phyloP scores from a whole-genome alignment of 2,113 vertebrate genomes.

The Poicephalus meyeri region DNA sequence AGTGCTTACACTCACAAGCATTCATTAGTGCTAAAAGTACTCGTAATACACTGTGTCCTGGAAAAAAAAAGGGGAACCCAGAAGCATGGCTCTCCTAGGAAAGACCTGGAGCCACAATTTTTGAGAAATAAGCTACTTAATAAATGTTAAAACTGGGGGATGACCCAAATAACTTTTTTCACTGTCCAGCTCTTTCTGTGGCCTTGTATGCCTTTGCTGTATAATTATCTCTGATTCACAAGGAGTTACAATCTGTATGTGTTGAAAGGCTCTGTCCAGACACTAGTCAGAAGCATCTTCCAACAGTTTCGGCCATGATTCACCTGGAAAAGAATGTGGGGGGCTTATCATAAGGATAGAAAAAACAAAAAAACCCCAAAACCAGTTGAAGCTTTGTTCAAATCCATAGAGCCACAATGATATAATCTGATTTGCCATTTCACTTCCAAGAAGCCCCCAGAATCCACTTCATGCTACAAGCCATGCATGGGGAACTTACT shows the following conservation, averaged over 20 bases:
- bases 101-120: not conserved
- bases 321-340: fast-evolving
- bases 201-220: not conserved
- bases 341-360: not conserved
- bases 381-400: not conserved
- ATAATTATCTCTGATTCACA: not conserved
- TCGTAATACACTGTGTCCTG: not conserved
- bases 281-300: not conserved
- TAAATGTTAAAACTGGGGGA: not conserved
- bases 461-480: not conserved
- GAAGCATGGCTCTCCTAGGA: not conserved
- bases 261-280: not conserved
- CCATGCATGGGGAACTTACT: not conserved
- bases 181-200: not conserved
- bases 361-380: not conserved
- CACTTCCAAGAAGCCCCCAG: not conserved
- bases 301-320: not conserved
- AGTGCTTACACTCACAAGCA: not conserved
- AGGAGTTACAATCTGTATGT: not conserved
- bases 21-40: not conserved
- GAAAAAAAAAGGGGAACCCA: not conserved
- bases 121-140: not conserved
- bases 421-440: not conserved
- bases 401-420: not conserved
- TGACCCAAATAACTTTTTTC: not conserved